Conservation (phyloP, 2,113 vertebrate species). For the Caretta caretta region DNA sequence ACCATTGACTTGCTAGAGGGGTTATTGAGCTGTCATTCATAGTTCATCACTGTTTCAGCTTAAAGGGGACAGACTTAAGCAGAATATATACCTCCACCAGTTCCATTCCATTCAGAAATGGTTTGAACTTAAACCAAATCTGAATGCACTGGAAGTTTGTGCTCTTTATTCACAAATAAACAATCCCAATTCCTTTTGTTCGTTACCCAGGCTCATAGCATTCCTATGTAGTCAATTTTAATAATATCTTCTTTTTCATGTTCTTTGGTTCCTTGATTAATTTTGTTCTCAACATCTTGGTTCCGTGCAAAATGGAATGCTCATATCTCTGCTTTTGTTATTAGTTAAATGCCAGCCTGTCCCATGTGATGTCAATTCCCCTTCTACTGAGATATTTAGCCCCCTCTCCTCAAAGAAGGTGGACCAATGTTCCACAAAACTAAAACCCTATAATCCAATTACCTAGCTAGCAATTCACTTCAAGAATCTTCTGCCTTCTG, state of each 20-base stretch:
- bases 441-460: too few species aligned
- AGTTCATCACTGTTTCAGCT: not conserved
- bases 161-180: not conserved
- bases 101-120: not conserved
- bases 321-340: not conserved
- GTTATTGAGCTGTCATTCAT: not conserved
- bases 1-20: rapidly evolving
- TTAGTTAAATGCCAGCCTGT: not conserved
- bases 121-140: not conserved
- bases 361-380: not conserved
- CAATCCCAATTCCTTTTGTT: not conserved
- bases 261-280: not conserved
- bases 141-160: not conserved
- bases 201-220: not conserved
- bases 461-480: too few species aligned
- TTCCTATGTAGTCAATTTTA: not conserved
- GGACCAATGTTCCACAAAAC: too few species aligned
- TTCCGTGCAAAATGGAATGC: not conserved
- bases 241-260: not conserved
- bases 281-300: not conserved
- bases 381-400: not conserved
- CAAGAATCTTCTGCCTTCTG: too few species aligned
- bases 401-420: too few species aligned
- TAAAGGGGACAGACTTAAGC: not conserved
- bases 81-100: not conserved